Conservation (phyloP, 2,113 vertebrate species). For the Cricetomys ansorgei region DNA sequence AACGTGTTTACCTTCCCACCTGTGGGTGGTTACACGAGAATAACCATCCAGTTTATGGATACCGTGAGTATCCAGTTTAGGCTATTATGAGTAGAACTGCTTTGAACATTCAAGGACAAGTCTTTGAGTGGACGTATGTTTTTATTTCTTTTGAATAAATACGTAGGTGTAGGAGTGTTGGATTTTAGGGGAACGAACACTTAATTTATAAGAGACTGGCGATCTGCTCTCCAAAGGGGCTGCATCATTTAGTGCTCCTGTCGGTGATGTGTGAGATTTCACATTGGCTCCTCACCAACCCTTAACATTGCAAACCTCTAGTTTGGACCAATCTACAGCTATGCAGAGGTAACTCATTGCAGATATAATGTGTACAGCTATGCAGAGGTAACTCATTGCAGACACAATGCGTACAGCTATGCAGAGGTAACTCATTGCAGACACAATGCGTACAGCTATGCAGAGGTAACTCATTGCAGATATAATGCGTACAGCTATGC, state of each 20-base stretch:
- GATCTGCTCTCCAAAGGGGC: not conserved
- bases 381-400: no score
- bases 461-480: rapidly evolving
- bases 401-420: no score
- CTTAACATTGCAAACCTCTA: not conserved
- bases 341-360: rapidly evolving
- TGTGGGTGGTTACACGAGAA: not conserved
- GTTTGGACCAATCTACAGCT: not conserved
- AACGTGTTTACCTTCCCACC: not conserved
- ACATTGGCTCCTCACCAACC: not conserved
- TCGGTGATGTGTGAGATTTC: rapidly evolving
- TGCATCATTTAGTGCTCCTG: not conserved
- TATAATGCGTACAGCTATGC: no score
- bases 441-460: not conserved
- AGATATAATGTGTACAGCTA: no score
- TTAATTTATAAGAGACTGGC: not conserved
- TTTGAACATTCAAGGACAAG: not conserved
- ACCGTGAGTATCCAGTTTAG: not conserved
- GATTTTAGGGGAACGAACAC: not conserved
- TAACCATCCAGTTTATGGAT: no score
- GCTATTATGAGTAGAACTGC: not conserved
- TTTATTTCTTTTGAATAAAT: not conserved
- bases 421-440: no score
- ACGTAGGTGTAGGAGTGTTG: not conserved
- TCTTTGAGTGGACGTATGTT: not conserved